Base-by-base conservation (phyloP, 2,113 vertebrate genomes). In the Coregonus clupeaformis region DNA sequence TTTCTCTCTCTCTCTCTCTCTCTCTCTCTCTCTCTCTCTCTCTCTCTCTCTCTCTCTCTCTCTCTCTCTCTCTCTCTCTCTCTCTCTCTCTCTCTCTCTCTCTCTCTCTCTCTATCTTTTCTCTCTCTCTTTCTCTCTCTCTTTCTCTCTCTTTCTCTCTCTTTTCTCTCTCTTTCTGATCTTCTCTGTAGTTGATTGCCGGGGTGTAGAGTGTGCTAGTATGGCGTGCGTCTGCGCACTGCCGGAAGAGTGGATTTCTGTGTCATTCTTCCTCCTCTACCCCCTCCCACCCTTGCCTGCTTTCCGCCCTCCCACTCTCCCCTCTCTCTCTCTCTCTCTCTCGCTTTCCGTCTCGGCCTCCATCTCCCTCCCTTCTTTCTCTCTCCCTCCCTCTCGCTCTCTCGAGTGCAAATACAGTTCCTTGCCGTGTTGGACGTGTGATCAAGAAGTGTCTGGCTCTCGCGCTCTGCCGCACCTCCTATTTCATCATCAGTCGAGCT, bases 401-500 rank as follows among this genome's bases (percentile, higher is more conserved):
- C 89, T 86, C 85, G 89, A 89, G 86, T 88, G 89, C 91, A 89
- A 91, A 88, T 89, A 87, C 87, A 86, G 84, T 91, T 90, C 86
- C 86, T 89, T 73, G 90, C 91, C 80, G 87, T 91, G 91, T 91
- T 91, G 90, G 91, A 90, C 87, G 85, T 91, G 85, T 91, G 92
- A 93, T 92, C 93, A 88, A 89, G 87, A 84, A 87, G 81, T 90
- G 90, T 91, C 85, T 89, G 82, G 87, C 91, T 93, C 74, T 86
- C 85, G 85, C 90, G 90, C 91, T 89, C 89, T 83, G 88, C 91
- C 86, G 80, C 90, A 90, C 93, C 93, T 93, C 91, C 89, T 89
- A 89, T 94, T 94, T 94, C 94, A 94, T 94, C 94, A 93, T 92
- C 91, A 93, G 91, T 84, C 57, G 84, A 86, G 86, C 84, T 82